phyloP scores from a whole-genome alignment of 2,888 invertebrate genomes.

The Ptychoptera albimana region DNA sequence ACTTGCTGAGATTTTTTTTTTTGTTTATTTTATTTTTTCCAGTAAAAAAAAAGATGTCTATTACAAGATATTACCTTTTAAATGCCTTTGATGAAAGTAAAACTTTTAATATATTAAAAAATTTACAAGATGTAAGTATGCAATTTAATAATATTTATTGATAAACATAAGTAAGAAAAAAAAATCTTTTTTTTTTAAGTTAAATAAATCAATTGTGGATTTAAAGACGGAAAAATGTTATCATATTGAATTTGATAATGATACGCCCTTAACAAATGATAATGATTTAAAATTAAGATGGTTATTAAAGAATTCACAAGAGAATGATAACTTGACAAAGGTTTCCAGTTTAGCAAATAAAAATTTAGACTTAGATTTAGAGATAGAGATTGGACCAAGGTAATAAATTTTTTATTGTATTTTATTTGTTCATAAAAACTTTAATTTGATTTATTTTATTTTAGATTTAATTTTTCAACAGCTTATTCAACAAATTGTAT shows the following conservation, averaged over 20 bases:
- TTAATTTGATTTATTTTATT: slow-evolving; percentile 11
- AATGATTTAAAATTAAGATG: slow-evolving; percentile 54
- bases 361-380: slow-evolving; percentile 26
- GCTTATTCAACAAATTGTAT: slow-evolving; percentile 93
- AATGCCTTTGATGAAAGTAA: slow-evolving; percentile 43
- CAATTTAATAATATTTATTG: neutral
- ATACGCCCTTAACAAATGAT: slow-evolving; percentile 36
- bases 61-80: slow-evolving; percentile 42
- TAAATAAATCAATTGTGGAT: slow-evolving; percentile 31
- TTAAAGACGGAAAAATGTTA: slow-evolving; percentile 65
- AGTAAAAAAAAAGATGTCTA: no score
- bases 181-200: slow-evolving; percentile 9
- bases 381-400: slow-evolving; percentile 86
- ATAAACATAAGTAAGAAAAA: neutral
- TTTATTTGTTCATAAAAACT: neutral
- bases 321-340: slow-evolving; percentile 39
- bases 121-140: slow-evolving; percentile 30
- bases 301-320: slow-evolving; percentile 59
- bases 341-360: slow-evolving; percentile 34
- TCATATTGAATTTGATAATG: slow-evolving; percentile 48
- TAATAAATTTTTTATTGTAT: slow-evolving; percentile 18
- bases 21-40: no score
- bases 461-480: slow-evolving; percentile 83
- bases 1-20: no score
- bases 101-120: slow-evolving; percentile 36